phyloP scores from a whole-genome alignment of 2,113 vertebrate genomes.

The Ciconia maguari region DNA sequence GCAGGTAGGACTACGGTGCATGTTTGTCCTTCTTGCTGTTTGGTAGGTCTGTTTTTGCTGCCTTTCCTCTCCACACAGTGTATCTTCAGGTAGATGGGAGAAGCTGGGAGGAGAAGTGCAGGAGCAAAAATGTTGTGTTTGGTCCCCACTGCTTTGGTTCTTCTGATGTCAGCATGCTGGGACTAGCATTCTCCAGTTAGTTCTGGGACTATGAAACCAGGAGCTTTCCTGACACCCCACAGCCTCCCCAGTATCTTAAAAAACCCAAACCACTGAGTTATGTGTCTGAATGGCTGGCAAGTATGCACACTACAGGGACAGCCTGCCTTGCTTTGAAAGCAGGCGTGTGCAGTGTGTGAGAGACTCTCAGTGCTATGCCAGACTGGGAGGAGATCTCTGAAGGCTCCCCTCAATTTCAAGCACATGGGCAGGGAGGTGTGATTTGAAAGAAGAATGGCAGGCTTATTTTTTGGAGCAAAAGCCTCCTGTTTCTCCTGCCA shows the following conservation, averaged over 20 bases:
- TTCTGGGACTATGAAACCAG: neutral
- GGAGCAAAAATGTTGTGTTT: neutral
- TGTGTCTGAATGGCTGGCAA: neutral
- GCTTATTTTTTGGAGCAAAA: neutral
- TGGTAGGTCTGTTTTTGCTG: neutral
- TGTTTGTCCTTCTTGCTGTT: neutral
- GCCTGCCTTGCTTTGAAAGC: neutral
- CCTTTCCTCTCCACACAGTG: neutral
- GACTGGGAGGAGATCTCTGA: neutral
- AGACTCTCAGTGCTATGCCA: neutral
- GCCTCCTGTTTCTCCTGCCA: neutral
- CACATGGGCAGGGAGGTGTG: neutral
- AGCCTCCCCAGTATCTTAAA: neutral
- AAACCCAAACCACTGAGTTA: neutral
- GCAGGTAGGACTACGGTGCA: neutral
- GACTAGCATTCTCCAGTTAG: neutral
- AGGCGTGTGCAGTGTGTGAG: accelerated
- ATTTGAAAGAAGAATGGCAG: neutral
- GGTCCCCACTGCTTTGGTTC: neutral
- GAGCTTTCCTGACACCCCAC: neutral
- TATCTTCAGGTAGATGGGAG: neutral
- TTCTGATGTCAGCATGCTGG: neutral
- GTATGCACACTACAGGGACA: neutral
- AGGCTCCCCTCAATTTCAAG: neutral
- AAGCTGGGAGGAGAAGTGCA: neutral